Percentiles rank a stretch among this genome's conserved stretches.
Conservation (phyloP, 2,113 vertebrate genomes). For the Pedetes capensis region DNA sequence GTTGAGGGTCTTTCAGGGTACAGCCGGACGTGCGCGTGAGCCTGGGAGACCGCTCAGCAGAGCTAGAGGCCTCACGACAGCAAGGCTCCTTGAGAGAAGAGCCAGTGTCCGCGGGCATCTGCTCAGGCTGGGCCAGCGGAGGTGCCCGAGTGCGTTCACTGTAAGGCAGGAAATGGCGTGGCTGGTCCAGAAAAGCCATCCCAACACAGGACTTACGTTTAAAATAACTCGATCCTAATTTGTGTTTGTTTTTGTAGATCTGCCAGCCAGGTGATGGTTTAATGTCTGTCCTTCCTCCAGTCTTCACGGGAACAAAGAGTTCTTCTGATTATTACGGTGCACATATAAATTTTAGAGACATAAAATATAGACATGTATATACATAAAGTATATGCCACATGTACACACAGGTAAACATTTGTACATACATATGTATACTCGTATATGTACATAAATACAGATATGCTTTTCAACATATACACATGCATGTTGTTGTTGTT, state of each 20-base stretch:
- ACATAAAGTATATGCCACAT: background rate
- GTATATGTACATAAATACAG: background rate
- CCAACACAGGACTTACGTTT: background rate
- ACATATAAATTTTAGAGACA: too few species aligned
- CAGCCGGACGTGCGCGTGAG: background rate
- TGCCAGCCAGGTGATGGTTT: background rate
- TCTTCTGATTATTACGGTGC: background rate
- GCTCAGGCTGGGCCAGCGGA: too few species aligned
- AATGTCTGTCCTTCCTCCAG: background rate
- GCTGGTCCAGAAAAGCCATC: background rate
- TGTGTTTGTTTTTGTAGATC: background rate
- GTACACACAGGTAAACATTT: background rate
- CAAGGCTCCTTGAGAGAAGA: too few species aligned
- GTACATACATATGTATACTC: background rate
- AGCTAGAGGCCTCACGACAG: background rate
- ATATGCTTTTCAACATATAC: too few species aligned
- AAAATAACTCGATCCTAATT: background rate
- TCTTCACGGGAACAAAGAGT: background rate
- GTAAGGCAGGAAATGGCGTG: background rate
- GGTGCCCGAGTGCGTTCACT: too few species aligned
- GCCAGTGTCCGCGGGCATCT: too few species aligned
- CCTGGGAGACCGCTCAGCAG: background rate
- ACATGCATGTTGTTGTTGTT: too few species aligned
- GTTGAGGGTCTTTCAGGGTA: background rate
- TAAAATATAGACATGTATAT: background rate